Evolutionary conservation across 2,888 invertebrate genomes (phyloP), one percentile per base, ranked within the genome.

Genomic region (Tachina grossa): DNA sequence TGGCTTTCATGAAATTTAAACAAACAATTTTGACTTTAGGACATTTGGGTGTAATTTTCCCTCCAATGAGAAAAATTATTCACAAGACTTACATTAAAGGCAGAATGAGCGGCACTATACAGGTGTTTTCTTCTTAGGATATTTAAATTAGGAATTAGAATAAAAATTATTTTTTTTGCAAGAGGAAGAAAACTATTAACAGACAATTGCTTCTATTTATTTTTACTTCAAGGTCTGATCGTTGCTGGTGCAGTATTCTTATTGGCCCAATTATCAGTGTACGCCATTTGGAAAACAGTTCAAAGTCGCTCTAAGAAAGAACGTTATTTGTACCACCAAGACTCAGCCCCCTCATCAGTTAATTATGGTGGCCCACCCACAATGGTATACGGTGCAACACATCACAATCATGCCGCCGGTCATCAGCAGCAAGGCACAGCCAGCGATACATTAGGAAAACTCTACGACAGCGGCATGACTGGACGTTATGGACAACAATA

Each of bases 191-290:
- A 19, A 9, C 11, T 31, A 6, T 31, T 3, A 55, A 55, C 22
- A 22, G 9, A 19, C 19, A 22, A 57, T 13, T 57, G 39, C 9
- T 61, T 45, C 49, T 47, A 51, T 10, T 31, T 9, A 49, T 31
- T 22, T 61, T 13, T 11, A 1, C 39, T 53, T 63, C 82, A 95
- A 89, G 97, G 97, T 88, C 94, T 97, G 8, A 95, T 98, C 91
- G 95, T 97, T 87, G 97, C 97, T 72, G 97, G 96, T 61, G 96
- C 96, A 41, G 95, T 97, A 61, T 97, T 98, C 94, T 94, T 98
- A 88, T 95, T 97, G 61, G 97, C 96, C 55, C 98, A 98, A 93
- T 94, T 98, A 91, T 96, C 96, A 90, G 95, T 98, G 86, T 95
- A 98, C 88, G 96, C 97, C 78, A 97, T 96, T 87, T 97, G 97